Conservation (phyloP, 2,888 invertebrate species). For the Oeneis ivallda region DNA sequence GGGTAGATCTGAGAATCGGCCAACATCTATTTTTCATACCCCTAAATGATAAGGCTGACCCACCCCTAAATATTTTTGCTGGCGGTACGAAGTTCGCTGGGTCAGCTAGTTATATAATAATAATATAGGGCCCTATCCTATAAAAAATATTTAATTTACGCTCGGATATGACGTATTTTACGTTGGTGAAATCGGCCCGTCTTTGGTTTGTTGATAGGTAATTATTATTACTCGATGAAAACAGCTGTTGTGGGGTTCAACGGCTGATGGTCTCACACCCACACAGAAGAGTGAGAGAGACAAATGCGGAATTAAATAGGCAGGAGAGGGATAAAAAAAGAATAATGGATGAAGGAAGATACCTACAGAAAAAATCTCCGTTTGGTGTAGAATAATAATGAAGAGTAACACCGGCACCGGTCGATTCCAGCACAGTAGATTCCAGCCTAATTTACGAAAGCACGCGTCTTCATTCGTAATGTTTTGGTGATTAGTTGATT, state of each 20-base stretch:
- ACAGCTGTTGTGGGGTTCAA: slow-evolving; percentile 64
- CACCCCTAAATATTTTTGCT: too few species aligned
- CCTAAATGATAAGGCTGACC: too few species aligned
- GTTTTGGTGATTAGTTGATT: too few species aligned
- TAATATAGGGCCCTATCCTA: too few species aligned
- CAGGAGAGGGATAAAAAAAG: slow-evolving; percentile 43
- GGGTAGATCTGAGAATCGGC: too few species aligned
- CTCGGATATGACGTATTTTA: too few species aligned
- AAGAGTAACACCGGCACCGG: slow-evolving; percentile 36
- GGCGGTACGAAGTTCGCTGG: too few species aligned
- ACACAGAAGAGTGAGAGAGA: slow-evolving; percentile 50
- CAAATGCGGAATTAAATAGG: slow-evolving; percentile 35
- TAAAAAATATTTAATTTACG: too few species aligned
- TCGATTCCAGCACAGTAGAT: slow-evolving; percentile 18
- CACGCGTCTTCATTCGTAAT: too few species aligned
- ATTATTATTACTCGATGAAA: slow-evolving; percentile 48
- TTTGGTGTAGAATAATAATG: slow-evolving; percentile 55
- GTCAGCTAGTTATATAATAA: too few species aligned
- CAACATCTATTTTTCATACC: too few species aligned
- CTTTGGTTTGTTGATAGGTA: not conserved
- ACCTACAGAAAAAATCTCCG: slow-evolving; percentile 48
- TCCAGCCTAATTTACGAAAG: not conserved
- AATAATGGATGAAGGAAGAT: slow-evolving; percentile 51
- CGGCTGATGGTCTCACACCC: slow-evolving; percentile 59
- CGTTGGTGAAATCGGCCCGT: too few species aligned